These are phyloP conservation scores for Apostichopus californicus DNA, from an alignment of 35 echinoderm and acorn worm species.

Conservation along the genomic window DNA sequence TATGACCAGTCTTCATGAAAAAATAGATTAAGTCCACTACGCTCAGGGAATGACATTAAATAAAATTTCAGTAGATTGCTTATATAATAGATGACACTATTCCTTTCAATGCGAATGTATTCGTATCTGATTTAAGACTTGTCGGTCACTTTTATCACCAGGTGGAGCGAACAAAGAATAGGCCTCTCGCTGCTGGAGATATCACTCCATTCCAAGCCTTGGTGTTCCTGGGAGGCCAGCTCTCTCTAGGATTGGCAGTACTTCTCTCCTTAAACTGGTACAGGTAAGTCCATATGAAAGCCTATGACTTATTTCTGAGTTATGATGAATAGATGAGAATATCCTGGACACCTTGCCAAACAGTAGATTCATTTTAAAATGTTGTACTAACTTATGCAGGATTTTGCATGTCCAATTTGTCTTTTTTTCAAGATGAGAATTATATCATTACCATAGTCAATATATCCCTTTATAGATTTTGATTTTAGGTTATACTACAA, in stretches of 20 bases:
- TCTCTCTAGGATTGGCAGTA: conserved; percentile 69
- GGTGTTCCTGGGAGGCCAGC: conserved; percentile 80
- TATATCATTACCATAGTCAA: no score
- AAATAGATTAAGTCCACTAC: no score
- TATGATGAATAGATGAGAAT: neutral
- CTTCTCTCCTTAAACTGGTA: conserved; percentile 81
- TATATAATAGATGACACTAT: no score
- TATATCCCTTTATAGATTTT: no score
- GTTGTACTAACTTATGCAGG: neutral
- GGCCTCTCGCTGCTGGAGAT: conserved; percentile 91
- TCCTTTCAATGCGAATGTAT: no score
- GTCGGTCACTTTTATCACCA: conserved; percentile 16
- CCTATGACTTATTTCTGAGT: neutral
- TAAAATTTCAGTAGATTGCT: no score
- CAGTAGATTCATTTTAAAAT: neutral
- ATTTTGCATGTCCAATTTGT: no score
- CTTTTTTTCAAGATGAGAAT: no score
- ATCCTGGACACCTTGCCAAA: neutral
- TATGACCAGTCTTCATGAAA: no score
- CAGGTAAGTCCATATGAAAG: conserved; percentile 61
- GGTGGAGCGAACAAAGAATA: conserved; percentile 79
- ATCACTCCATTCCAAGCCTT: conserved; percentile 77
- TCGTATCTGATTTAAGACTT: neutral
- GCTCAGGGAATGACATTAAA: no score
- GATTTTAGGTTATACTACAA: no score